Conservation (phyloP, 2,113 vertebrate genomes). For the Mungos mungo region DNA sequence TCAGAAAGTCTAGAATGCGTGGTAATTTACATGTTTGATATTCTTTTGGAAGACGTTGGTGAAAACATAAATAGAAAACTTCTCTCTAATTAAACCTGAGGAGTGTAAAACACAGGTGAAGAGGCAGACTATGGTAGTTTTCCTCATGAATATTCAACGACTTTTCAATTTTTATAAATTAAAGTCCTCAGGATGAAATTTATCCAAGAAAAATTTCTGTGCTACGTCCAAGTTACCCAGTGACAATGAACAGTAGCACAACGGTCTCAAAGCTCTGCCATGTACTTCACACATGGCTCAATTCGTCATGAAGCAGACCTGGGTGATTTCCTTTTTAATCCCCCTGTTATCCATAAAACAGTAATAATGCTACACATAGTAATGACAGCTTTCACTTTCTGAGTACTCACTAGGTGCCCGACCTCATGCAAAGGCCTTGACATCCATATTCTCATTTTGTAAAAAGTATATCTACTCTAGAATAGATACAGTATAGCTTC, state of each 20-base stretch:
- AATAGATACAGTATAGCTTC: neutral
- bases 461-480: neutral
- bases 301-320: accelerated
- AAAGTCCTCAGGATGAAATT: neutral
- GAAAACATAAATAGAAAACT: neutral
- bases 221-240: neutral
- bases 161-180: neutral
- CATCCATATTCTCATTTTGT: neutral
- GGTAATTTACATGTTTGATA: neutral
- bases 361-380: accelerated
- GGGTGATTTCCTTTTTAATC: neutral
- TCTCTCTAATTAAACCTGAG: neutral
- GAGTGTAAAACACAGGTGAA: neutral
- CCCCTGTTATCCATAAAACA: too few relatives aligned
- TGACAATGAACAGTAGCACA: accelerated
- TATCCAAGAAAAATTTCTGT: neutral
- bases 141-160: neutral
- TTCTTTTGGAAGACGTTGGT: neutral
- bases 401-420: neutral
- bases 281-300: accelerated
- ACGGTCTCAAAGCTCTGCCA: neutral
- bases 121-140: neutral
- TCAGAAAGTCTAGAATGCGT: neutral
- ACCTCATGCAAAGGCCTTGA: neutral
- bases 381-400: accelerated